phyloP scores from a whole-genome alignment of 2,113 vertebrate genomes.

The Brienomyrus longianalis region DNA sequence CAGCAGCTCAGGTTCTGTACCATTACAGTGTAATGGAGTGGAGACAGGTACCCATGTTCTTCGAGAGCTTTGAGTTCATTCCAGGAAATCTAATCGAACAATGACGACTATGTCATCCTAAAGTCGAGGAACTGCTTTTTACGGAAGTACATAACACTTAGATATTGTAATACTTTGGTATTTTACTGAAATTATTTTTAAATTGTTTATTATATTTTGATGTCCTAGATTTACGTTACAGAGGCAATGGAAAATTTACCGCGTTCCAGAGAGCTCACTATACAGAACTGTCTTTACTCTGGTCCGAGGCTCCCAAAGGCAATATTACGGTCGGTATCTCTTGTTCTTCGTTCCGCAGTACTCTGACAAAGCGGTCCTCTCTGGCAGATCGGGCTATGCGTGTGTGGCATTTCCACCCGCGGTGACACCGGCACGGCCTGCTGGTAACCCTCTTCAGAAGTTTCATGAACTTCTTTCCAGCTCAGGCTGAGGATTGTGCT shows the following conservation, averaged over 20 bases:
- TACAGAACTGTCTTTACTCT: slow-evolving; percentile 2
- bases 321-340: neutral
- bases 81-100: neutral
- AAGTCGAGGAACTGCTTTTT: neutral
- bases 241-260: slow-evolving; percentile 20
- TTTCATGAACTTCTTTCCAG: neutral
- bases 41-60: neutral
- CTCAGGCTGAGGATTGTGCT: neutral
- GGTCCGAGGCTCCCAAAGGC: slow-evolving; percentile 26
- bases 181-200: neutral
- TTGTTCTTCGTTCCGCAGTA: slow-evolving; percentile 9
- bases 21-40: slow-evolving; percentile 14
- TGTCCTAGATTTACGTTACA: slow-evolving; percentile 34
- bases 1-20: slow-evolving; percentile 19
- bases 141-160: too few relatives aligned
- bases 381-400: slow-evolving; percentile 22
- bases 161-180: too few relatives aligned
- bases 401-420: slow-evolving; percentile 30
- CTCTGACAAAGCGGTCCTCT: slow-evolving; percentile 14
- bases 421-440: neutral
- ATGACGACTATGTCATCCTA: neutral
- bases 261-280: slow-evolving; percentile 20
- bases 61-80: neutral
- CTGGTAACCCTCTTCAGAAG: neutral
- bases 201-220: neutral